Conservation (phyloP, 23 tunicate species). For the Clavelina lepadiformis region DNA sequence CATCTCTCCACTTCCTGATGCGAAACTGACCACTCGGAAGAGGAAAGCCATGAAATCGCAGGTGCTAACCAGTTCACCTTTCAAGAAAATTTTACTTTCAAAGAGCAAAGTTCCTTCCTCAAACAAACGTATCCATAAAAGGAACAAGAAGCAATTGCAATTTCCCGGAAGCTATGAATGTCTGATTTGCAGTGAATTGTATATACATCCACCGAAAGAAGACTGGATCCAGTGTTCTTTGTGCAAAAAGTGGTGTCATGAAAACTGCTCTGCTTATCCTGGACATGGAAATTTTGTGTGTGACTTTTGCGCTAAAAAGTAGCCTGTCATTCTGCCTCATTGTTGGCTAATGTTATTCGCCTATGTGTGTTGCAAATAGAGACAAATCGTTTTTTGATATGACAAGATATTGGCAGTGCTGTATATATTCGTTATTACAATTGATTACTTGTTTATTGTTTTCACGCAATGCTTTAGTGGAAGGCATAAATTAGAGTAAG, state of each 20-base stretch:
- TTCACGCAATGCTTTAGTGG: background rate
- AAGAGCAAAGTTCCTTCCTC: background rate
- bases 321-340: background rate
- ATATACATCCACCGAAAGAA: constrained; percentile 12
- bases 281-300: constrained; percentile 1
- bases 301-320: constrained; percentile 11
- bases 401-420: background rate
- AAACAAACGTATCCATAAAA: background rate
- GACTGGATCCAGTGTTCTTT: constrained; percentile 14
- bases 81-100: constrained; percentile 10
- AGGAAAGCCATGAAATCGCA: constrained; percentile 1
- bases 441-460: background rate
- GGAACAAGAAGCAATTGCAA: background rate
- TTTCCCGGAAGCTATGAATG: background rate
- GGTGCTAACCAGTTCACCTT: constrained; percentile 7
- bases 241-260: constrained; percentile 26
- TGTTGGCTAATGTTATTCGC: background rate
- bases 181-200: background rate
- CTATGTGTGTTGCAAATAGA: background rate
- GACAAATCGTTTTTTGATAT: too few relatives aligned
- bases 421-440: background rate
- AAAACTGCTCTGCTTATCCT: constrained; percentile 14
- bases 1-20: constrained; percentile 7
- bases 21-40: constrained; percentile 1
- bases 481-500: background rate